Evolutionary conservation across 2,888 invertebrate genomes (phyloP), one percentile per base, ranked within the genome.

Genomic region (Zygogramma bicolorata): DNA sequence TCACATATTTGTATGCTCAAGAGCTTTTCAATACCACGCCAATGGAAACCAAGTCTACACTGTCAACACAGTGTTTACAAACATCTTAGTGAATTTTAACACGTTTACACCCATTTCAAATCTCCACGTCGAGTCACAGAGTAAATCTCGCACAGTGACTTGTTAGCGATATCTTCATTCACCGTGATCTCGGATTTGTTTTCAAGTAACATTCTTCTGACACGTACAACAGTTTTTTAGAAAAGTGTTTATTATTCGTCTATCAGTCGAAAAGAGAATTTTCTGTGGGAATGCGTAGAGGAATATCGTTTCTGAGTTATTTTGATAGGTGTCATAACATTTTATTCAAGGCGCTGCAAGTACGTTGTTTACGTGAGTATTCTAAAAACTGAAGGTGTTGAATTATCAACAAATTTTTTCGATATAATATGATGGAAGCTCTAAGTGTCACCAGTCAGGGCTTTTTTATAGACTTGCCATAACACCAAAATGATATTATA

Each of bases 21-120:
- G n/a, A n/a, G n/a, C n/a, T n/a, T n/a, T n/a, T n/a, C 8, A 1
- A 53, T 25, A 25, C 25, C 0, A 62, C 62, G 42, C 42, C 62
- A 31, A 29, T 63, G 63, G 20, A 27, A 13, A 13, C 0, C 46
- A 18, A 46, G 15, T 27, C 46, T 38, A 61, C 31, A 25, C 3
- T 63, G 46, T 63, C 13, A 63, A 60, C 18, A 15, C 40, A 62
- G 46, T 63, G 63, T 63, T 63, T 63, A 63, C 63, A 42, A 63
- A 63, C 63, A 29, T 63, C 31, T 25, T 63, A 63, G 46, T 13
- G 29, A 29, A 42, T 29, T 63, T 63, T 63, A 46, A 42, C 63
- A 46, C 46, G 40, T 63, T 49, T 29, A 63, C 27, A 18, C 49
- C 29, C 31, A 63, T 46, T 63, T 49, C 46, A 29, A 27, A 31